Conservation (phyloP, 2,113 vertebrate genomes). For the Pollimyrus isidori region DNA sequence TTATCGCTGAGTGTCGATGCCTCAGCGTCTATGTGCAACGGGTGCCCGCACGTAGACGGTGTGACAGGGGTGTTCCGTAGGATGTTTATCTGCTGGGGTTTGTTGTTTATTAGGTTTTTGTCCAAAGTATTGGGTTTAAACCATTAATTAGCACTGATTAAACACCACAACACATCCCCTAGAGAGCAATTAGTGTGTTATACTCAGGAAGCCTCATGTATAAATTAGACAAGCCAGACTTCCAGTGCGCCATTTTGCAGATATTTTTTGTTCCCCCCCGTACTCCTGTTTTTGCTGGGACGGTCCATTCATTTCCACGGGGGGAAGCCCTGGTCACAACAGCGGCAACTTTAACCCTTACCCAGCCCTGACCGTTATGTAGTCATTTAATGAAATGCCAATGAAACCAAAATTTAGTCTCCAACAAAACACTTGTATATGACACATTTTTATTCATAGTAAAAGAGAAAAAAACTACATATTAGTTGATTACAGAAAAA, state of each 20-base stretch:
- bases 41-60: neutral
- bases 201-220: neutral
- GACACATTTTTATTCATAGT: neutral
- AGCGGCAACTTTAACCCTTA: no score
- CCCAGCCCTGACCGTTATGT: no score
- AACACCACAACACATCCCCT: neutral
- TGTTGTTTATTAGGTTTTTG: neutral
- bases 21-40: neutral
- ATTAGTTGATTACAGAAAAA: neutral
- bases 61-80: neutral
- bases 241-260: neutral
- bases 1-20: neutral
- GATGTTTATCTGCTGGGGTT: neutral
- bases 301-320: no score
- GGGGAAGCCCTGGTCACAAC: no score
- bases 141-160: neutral
- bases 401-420: neutral
- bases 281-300: no score
- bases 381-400: neutral
- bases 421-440: no score
- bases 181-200: neutral
- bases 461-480: neutral
- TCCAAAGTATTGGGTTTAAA: neutral
- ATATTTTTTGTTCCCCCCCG: neutral
- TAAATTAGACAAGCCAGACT: neutral